A percentile compares a stretch with the other conserved stretches of the same genome.
Conservation (phyloP, 1,140 invertebrate species). For the Ooceraea biroi region DNA sequence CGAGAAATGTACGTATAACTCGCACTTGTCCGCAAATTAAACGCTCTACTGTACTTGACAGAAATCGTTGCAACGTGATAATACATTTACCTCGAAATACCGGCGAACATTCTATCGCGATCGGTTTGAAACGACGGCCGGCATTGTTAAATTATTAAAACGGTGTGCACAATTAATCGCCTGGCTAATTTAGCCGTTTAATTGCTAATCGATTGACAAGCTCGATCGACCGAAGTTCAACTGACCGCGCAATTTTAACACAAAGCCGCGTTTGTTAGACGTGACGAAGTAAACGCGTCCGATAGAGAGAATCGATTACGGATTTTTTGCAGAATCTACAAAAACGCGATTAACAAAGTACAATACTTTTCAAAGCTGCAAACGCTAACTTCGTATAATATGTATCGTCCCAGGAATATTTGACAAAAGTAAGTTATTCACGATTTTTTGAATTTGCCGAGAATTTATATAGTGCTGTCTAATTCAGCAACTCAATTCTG, state of each 20-base stretch:
- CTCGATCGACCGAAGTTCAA: background rate
- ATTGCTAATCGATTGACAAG: constrained; percentile 25
- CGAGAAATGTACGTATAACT: background rate
- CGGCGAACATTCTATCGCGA: background rate
- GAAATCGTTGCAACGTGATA: constrained; percentile 1
- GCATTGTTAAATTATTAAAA: constrained; percentile 53
- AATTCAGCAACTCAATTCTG: background rate
- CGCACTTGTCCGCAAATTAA: constrained; percentile 2
- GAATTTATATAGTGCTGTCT: constrained; percentile 8
- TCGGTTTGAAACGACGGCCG: background rate
- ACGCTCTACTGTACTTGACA: background rate
- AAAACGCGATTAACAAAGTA: background rate
- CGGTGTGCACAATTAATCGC: constrained; percentile 34
- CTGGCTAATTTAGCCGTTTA: constrained; percentile 31
- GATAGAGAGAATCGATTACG: constrained; percentile 10
- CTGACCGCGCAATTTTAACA: constrained; percentile 1
- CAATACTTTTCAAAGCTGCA: background rate
- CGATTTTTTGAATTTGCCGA: background rate
- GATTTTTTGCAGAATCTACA: background rate
- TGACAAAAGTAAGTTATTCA: constrained; percentile 1
- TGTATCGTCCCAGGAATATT: constrained; percentile 11
- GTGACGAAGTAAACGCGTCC: background rate
- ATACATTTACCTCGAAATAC: constrained; percentile 12
- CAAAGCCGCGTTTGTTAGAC: background rate
- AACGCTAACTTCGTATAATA: background rate